phyloP scores from a whole-genome alignment of 2,113 vertebrate genomes.

The Vidua macroura region DNA sequence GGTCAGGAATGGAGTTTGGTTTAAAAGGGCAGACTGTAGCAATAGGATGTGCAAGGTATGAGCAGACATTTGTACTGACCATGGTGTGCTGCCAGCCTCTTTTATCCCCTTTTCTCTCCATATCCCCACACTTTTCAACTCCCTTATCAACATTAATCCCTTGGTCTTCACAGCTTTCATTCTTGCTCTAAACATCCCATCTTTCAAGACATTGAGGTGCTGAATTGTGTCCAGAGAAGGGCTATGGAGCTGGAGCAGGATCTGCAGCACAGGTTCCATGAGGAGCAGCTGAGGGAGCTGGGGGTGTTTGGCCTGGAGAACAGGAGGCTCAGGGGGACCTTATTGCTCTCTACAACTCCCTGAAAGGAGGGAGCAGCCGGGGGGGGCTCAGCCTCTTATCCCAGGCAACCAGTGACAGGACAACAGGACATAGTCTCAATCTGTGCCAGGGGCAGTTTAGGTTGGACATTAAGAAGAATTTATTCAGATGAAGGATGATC shows the following conservation, averaged over 20 bases:
- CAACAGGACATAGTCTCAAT: no score
- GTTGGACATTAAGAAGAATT: not conserved
- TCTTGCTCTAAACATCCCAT: fast-evolving
- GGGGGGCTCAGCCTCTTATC: fast-evolving
- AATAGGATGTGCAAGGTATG: no score
- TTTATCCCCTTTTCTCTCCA: not conserved
- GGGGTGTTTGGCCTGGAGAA: not conserved
- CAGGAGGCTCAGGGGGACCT: not conserved
- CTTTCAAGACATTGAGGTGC: not conserved
- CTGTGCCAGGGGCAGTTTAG: fast-evolving
- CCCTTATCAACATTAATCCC: not conserved
- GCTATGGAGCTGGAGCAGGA: not conserved
- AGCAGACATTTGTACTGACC: not conserved
- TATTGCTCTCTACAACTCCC: fast-evolving
- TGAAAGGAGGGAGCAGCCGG: not conserved
- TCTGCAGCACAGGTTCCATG: not conserved
- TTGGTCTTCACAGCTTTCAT: not conserved
- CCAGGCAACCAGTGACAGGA: not conserved
- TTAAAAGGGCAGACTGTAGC: not conserved
- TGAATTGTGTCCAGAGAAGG: not conserved
- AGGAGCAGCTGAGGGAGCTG: not conserved
- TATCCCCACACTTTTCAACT: not conserved
- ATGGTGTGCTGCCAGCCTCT: not conserved
- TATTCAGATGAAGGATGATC: not conserved
- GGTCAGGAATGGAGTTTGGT: not conserved